Base-by-base conservation (phyloP, 2,888 invertebrate species). In the Caenorhabditis panamensis region DNA sequence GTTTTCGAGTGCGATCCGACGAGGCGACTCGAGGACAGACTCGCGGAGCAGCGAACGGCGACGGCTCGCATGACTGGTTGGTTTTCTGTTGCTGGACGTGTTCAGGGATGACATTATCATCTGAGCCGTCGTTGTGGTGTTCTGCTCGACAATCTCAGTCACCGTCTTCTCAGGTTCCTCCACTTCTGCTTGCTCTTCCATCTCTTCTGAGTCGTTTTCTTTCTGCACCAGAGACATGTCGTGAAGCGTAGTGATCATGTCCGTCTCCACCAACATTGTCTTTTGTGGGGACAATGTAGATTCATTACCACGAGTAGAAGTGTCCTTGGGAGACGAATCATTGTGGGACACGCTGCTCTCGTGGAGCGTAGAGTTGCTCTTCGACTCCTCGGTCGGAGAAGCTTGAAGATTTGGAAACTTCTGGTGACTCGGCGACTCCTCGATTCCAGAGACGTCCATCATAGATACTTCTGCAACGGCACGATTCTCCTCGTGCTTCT, bases 1-100 rank as follows among this genome's bases (percentile, higher is more conserved):
- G 24, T 72, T 72, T 47, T 63, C 71, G 11, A 63, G 1, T 9
- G 63, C 63, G n/a, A 54, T 11, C 26, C 71, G 71, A 24, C 71
- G 71, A 13, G 62, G 71, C 22, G 71, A 72, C 53, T 72, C 71
- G 28, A 62, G 62, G 24, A 28, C 16, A 11, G 56, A 24, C 5
- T 53, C 53, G 9, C 58, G 56, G 13, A 72, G 44, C 5, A 72
- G 22, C 0, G 71, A 72, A 13, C 71, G 62, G 28, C 71, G 71
- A n/a, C 63, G 2, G 11, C 53, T 53, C 16, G 4, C 6, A 36
- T 6, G 8, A 20, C 18, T 18, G 8, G 1, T 58, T 37, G 36
- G 37, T 13, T 41, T n/a, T n/a, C n/a, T 41, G 13, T 16, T 41
- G 5, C 8, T 13, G 9, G 41, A 41, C 9, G 13, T 16, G 36